phyloP scores from a whole-genome alignment of 30 jellyfish, hydroid and myxozoan species.

The Cassiopea andromeda region DNA sequence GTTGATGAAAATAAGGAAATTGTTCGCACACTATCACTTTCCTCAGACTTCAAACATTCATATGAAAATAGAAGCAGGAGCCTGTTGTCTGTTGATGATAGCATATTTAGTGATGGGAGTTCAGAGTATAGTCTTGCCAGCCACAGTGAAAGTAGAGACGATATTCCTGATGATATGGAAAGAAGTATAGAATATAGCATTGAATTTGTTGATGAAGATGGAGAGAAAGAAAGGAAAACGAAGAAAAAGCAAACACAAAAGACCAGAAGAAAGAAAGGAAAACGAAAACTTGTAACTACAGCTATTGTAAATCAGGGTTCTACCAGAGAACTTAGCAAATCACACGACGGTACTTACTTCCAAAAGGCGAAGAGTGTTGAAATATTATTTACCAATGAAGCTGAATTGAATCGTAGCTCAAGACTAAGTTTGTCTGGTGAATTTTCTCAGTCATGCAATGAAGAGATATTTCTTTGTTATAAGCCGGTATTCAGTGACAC shows the following conservation, averaged over 20 bases:
- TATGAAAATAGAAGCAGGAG: conserved; percentile 20
- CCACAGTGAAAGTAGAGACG: neutral
- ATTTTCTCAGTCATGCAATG: conserved; percentile 53
- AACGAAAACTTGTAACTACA: neutral
- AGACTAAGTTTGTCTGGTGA: conserved; percentile 49
- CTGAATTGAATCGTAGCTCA: conserved; percentile 31
- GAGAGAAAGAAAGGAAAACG: neutral
- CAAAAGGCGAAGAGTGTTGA: conserved; percentile 10
- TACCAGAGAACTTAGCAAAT: neutral
- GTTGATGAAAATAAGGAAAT: conserved; percentile 37
- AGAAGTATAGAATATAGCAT: conserved; percentile 35
- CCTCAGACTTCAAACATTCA: conserved; percentile 58
- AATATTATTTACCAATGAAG: conserved; percentile 38
- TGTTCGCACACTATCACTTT: conserved; percentile 31
- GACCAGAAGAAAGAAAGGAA: neutral
- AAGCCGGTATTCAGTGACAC: conserved; percentile 1
- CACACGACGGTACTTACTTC: neutral
- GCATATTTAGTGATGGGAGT: neutral
- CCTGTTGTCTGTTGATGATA: neutral
- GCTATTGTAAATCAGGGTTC: conserved; percentile 8
- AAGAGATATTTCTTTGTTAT: neutral
- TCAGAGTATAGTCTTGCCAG: neutral
- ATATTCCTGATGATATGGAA: conserved; percentile 5
- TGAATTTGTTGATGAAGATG: conserved; percentile 37
- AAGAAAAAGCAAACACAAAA: conserved; percentile 2